Conservation (phyloP, 2,113 vertebrate genomes). For the Siniperca chuatsi region DNA sequence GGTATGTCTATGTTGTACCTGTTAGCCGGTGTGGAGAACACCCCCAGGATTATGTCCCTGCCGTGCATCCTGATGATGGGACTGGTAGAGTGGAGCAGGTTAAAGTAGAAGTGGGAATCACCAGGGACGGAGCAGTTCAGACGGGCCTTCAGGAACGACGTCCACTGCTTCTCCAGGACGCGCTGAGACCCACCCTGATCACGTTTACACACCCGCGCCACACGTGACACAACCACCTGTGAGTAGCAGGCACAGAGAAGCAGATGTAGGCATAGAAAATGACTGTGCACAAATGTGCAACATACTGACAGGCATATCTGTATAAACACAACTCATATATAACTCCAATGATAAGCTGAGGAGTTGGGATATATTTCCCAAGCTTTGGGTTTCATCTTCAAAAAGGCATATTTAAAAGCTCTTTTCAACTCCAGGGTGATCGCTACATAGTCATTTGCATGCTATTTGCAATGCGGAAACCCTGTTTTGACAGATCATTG, state of each 20-base stretch:
- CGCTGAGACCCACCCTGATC: conserved; percentile 94
- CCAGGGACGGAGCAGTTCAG: conserved; percentile 97
- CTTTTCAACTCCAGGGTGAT: conserved; percentile 28
- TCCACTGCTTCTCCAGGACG: conserved; percentile 98
- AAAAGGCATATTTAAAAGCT: conserved; percentile 53
- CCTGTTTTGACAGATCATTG: conserved; percentile 68
- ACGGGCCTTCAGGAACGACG: conserved; percentile 95
- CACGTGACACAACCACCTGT: conserved; percentile 94
- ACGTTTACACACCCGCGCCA: conserved; percentile 94
- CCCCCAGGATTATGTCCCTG: conserved; percentile 90
- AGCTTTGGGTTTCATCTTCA: conserved; percentile 52
- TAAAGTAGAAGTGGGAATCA: conserved; percentile 97
- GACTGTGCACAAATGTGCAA: background rate
- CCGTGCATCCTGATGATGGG: conserved; percentile 91
- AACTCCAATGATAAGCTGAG: background rate
- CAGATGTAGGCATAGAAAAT: background rate
- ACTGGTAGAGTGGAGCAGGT: conserved; percentile 95
- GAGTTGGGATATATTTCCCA: conserved; percentile 25
- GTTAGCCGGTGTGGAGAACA: conserved; percentile 96
- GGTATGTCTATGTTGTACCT: conserved; percentile 82
- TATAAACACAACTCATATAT: background rate
- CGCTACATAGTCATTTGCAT: conserved; percentile 57
- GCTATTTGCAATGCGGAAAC: conserved; percentile 42
- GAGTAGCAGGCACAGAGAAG: fast-evolving
- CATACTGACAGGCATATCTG: background rate